A percentile compares a stretch with the other conserved stretches of the same genome.
phyloP scores from a whole-genome alignment of 2,797 vertebrate species.

The Arrhamphus sclerolepis region DNA sequence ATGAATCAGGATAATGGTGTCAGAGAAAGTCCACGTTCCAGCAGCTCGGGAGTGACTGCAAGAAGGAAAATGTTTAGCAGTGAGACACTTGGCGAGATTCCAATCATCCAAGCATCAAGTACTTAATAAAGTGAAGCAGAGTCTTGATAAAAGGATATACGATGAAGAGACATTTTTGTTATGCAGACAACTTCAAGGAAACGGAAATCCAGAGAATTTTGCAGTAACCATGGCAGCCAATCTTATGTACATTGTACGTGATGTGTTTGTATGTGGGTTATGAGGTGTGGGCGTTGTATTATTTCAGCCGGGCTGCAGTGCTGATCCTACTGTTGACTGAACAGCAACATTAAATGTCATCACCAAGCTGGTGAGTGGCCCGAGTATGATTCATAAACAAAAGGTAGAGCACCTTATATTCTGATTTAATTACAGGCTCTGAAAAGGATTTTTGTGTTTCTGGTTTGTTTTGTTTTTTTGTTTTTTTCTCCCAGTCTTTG shows the following conservation, averaged over 20 bases:
- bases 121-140: slow-evolving; percentile 38
- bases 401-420: slow-evolving; percentile 38
- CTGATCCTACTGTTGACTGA: slow-evolving; percentile 64
- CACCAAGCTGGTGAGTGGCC: slow-evolving; percentile 23
- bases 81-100: slow-evolving; percentile 11
- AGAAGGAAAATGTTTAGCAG: slow-evolving; percentile 14
- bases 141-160: slow-evolving; percentile 49
- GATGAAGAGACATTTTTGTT: slow-evolving; percentile 46
- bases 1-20: neutral
- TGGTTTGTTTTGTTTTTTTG: too few relatives aligned
- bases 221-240: slow-evolving; percentile 74
- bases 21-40: neutral
- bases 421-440: too few relatives aligned
- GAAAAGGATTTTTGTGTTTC: too few relatives aligned
- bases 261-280: slow-evolving; percentile 56
- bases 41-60: neutral
- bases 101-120: slow-evolving; percentile 41
- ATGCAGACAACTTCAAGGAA: slow-evolving; percentile 60
- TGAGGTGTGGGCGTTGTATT: slow-evolving; percentile 60
- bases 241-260: slow-evolving; percentile 65
- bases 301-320: slow-evolving; percentile 46
- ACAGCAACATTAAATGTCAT: slow-evolving; percentile 52
- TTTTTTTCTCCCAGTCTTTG: too few relatives aligned
- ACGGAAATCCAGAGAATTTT: slow-evolving; percentile 42
- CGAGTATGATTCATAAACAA: slow-evolving; percentile 38